Percentiles rank a stretch among this genome's conserved stretches.
phyloP scores from a whole-genome alignment of 2,888 invertebrate species.

The Ormyrus rosae region DNA sequence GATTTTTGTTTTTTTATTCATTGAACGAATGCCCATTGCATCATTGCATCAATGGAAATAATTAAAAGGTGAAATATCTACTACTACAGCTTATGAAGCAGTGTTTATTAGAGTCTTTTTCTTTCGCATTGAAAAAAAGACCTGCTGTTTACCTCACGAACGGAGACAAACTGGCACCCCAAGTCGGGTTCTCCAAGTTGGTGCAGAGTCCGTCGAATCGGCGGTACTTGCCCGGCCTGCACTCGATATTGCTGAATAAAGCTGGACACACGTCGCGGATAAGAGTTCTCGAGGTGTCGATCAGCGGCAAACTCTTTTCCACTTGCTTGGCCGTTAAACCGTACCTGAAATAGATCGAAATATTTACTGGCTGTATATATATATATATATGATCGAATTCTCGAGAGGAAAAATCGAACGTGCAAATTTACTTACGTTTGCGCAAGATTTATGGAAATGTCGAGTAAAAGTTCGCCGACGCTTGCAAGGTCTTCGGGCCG shows the following conservation, averaged over 20 bases:
- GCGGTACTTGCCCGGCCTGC: conserved; percentile 91
- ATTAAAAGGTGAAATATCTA: no score
- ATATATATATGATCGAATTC: no score
- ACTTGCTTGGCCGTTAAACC: conserved; percentile 90
- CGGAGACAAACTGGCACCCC: conserved; percentile 91
- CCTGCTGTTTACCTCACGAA: conserved; percentile 83
- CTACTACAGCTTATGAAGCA: no score
- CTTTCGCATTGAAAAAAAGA: no score
- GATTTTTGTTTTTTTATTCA: no score
- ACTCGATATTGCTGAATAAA: conserved; percentile 90
- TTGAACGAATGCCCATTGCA: no score
- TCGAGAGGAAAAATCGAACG: no score
- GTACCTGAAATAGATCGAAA: conserved; percentile 79
- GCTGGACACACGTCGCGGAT: conserved; percentile 92
- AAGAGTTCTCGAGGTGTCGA: conserved; percentile 91
- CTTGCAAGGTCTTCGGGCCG: conserved; percentile 90
- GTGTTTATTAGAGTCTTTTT: no score
- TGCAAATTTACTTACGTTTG: conserved; percentile 82
- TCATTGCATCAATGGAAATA: no score
- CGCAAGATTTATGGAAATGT: conserved; percentile 89
- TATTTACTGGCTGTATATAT: no score
- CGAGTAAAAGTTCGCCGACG: conserved; percentile 90
- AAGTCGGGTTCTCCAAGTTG: conserved; percentile 91
- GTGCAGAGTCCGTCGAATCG: conserved; percentile 93
- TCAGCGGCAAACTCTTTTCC: conserved; percentile 89